Base-by-base conservation (phyloP, 1,140 invertebrate species). In the Pogonus chalceus region DNA sequence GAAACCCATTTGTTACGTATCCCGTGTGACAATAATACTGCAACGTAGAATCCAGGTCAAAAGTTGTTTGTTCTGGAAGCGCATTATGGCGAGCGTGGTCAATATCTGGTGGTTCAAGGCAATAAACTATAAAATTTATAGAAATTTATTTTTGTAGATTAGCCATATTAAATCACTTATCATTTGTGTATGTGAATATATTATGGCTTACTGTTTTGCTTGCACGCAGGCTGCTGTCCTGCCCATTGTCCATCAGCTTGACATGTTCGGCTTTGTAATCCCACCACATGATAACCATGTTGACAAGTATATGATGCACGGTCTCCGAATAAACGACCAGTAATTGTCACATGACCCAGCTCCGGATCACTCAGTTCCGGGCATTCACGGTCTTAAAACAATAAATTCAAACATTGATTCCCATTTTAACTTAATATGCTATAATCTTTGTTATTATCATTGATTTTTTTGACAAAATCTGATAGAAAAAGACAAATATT, bases 181-280 rank as follows among this genome's bases (percentile, higher is more conserved):
- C 4, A 10, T 16, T 46, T 46, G 4, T 7, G 18, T 46, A 16
- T 9, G 7, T 9, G 18, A 10, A 9, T 46, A 46, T 46, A 16
- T 46, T 4, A 16, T 7, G 47, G 76, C 73, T 78, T 78, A 82
- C 86, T 81, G 63, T 93, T 92, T 69, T 90, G 85, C 69, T 88
- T 90, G 76, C 95, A 98, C 16, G 82, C 78, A 0, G 93, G 91
- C 18, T 86, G 79, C 14, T 80, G 78, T 1, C 90, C 92, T 1
- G 89, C 90, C 95, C 95, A 98, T 37, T 83, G 81, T 3, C 92
- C 90, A 67, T 96, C 91, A 1, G 90, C 92, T 63, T 92, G 84
- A 67, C 95, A 98, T 22, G 84, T 81, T 52, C 93, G 73, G 57
- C 69, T 94, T 79, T 70, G 82, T 0, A 92, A 75, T 0, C 94